These are phyloP conservation scores for Galendromus occidentalis DNA, from an alignment of 1,140 invertebrate species.

Conservation along the genomic window DNA sequence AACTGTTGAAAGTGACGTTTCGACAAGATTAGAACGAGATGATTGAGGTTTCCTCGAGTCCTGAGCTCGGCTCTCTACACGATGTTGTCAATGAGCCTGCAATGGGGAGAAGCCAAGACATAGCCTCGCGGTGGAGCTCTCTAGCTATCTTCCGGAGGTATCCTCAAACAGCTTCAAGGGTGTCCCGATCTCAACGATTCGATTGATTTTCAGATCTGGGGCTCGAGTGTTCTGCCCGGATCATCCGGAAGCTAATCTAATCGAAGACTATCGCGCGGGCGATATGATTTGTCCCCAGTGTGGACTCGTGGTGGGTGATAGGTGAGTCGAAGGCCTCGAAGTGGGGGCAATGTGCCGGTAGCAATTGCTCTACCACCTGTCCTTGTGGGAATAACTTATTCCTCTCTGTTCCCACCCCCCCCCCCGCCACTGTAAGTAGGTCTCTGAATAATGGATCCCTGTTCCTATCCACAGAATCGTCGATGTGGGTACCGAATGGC, in stretches of 20 bases:
- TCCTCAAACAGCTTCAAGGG: too few relatives aligned
- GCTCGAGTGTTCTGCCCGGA: slow-evolving; percentile 52
- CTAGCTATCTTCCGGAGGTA: too few relatives aligned
- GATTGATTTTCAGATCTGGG: background rate
- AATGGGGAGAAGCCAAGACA: too few relatives aligned
- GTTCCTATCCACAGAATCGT: slow-evolving; percentile 50
- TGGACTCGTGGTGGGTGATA: slow-evolving; percentile 93
- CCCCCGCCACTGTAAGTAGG: slow-evolving; percentile 13
- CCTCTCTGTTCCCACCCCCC: background rate
- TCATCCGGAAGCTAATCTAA: slow-evolving; percentile 82
- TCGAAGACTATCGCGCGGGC: slow-evolving; percentile 95
- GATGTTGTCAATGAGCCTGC: too few relatives aligned
- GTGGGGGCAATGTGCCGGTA: background rate
- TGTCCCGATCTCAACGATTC: too few relatives aligned
- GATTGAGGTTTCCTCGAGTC: too few relatives aligned
- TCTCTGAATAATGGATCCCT: too few relatives aligned
- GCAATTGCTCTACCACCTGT: background rate
- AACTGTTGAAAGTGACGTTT: too few relatives aligned
- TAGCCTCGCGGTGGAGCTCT: too few relatives aligned
- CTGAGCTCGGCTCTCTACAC: too few relatives aligned
- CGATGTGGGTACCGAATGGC: slow-evolving; percentile 99
- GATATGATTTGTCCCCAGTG: slow-evolving; percentile 98
- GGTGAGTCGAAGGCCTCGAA: slow-evolving; percentile 36
- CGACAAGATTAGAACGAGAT: too few relatives aligned
- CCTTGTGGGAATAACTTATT: background rate